phyloP scores from a whole-genome alignment of 2,113 vertebrate species.

The Entelurus aequoreus region DNA sequence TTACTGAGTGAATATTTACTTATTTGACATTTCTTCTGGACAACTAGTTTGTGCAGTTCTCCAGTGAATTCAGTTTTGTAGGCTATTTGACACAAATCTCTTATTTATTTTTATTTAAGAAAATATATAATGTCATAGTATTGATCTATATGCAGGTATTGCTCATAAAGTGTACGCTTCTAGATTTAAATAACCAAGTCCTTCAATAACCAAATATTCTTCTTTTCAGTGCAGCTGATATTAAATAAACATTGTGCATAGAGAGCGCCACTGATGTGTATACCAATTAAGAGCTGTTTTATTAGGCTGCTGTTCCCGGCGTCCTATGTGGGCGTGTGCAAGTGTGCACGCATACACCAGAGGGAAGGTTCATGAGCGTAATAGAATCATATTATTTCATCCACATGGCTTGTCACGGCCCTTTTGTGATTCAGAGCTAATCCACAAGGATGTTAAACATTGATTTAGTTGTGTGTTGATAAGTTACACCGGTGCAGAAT shows the following conservation, averaged over 20 bases:
- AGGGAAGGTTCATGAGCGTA: conserved; percentile 54
- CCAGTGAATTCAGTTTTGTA: too few species aligned
- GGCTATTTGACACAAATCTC: too few species aligned
- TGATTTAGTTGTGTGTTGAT: conserved; percentile 61
- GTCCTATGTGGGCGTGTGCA: conserved; percentile 12
- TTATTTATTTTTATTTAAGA: too few species aligned
- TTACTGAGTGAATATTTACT: too few species aligned
- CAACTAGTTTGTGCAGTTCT: too few species aligned
- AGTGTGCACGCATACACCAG: conserved; percentile 29
- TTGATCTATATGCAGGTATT: too few species aligned
- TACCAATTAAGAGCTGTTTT: conserved; percentile 64
- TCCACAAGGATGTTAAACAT: conserved; percentile 60
- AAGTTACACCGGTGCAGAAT: conserved; percentile 33
- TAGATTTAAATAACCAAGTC: not conserved
- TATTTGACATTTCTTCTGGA: too few species aligned
- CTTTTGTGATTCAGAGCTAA: conserved; percentile 65
- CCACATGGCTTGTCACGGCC: conserved; percentile 59
- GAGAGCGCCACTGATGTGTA: conserved; percentile 41
- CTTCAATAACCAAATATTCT: conserved; percentile 8
- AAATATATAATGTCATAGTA: too few species aligned
- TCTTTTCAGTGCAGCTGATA: conserved; percentile 51
- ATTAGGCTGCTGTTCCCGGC: conserved; percentile 44
- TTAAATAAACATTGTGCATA: conserved; percentile 56
- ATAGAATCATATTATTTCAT: conserved; percentile 68
- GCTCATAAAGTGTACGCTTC: too few species aligned